These are phyloP conservation scores for Sminthopsis crassicaudata DNA, from an alignment of 2,113 vertebrate genomes.

Conservation along the genomic window DNA sequence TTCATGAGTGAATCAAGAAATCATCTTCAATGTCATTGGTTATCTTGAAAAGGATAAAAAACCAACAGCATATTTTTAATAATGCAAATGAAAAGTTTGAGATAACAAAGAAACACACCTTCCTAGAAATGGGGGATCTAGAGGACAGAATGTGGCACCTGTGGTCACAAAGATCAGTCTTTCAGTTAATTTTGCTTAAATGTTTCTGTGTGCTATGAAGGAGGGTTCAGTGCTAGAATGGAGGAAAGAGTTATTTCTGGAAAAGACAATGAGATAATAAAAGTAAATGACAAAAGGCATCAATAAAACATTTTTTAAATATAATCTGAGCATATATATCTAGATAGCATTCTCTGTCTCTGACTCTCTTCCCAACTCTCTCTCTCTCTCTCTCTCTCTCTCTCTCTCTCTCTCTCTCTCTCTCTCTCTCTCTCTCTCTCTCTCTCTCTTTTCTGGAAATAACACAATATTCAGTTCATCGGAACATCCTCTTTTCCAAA, in stretches of 20 bases:
- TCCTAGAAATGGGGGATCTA: not conserved
- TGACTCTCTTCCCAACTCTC: not conserved
- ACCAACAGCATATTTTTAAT: not conserved
- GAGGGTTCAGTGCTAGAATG: not conserved
- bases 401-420: no score
- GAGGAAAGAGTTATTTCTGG: not conserved
- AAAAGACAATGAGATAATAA: not conserved
- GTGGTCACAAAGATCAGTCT: not conserved
- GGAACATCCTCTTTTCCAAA: not conserved
- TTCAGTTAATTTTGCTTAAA: not conserved
- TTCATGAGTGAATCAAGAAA: not conserved
- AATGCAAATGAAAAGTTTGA: not conserved
- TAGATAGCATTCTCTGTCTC: not conserved
- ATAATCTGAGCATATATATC: not conserved
- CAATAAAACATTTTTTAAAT: not conserved
- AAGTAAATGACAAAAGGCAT: not conserved
- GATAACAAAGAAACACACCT: not conserved
- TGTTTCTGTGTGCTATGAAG: not conserved
- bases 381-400: not conserved
- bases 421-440: not conserved
- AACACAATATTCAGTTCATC: slow-evolving; percentile 12
- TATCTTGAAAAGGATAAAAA: not conserved
- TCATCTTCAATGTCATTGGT: not conserved
- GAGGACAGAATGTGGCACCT: not conserved
- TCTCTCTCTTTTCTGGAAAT: slow-evolving; percentile 4